These are phyloP conservation scores for Habrosyne pyritoides DNA, from an alignment of 2,888 invertebrate genomes.

Conservation along the genomic window DNA sequence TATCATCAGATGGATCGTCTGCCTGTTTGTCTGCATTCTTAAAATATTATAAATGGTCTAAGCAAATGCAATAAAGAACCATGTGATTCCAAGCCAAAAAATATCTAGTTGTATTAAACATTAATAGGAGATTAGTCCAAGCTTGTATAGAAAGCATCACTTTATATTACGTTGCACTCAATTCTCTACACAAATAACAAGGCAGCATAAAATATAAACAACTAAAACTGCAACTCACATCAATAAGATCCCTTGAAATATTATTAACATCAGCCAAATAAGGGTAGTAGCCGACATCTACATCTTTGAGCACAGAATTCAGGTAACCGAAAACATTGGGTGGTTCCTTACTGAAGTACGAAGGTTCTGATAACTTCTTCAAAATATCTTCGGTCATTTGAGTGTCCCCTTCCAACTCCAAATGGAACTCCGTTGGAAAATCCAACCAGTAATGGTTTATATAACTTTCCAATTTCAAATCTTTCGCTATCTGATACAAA, in stretches of 20 bases:
- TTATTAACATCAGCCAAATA: slow-evolving; percentile 89
- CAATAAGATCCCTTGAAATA: slow-evolving; percentile 88
- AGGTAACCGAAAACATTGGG: slow-evolving; percentile 89
- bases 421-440: slow-evolving; percentile 86
- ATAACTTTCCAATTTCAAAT: slow-evolving; percentile 88
- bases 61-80: no score
- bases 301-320: slow-evolving; percentile 84
- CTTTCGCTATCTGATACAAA: slow-evolving; percentile 89
- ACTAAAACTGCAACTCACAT: slow-evolving; percentile 79
- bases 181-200: no score
- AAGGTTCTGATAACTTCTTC: slow-evolving; percentile 84
- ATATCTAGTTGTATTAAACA: no score
- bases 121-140: no score
- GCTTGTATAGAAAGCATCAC: no score
- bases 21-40: no score
- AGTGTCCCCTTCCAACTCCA: slow-evolving; percentile 67
- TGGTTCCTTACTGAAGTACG: slow-evolving; percentile 85
- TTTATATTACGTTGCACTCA: no score
- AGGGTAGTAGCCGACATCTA: slow-evolving; percentile 85
- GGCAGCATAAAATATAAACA: no score
- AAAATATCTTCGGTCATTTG: slow-evolving; percentile 84
- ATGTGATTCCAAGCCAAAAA: no score
- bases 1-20: no score
- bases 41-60: no score
- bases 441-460: slow-evolving; percentile 93